These are phyloP conservation scores for Cephus cinctus DNA, from an alignment of 1,140 invertebrate species.

Conservation along the genomic window DNA sequence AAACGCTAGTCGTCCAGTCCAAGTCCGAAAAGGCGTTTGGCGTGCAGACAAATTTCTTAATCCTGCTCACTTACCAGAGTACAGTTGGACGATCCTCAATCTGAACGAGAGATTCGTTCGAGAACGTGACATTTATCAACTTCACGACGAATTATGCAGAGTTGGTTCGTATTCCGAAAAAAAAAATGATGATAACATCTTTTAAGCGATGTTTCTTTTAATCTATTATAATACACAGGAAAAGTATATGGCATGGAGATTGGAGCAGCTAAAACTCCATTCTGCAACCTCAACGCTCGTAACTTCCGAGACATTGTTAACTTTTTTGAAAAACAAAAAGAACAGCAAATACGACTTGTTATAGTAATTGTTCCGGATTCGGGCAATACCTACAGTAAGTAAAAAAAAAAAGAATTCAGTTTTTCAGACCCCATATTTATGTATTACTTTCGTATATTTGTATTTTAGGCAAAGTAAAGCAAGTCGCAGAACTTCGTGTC, in stretches of 20 bases:
- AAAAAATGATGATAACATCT: not conserved
- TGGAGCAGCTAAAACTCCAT: conserved; percentile 24
- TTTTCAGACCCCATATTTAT: not conserved
- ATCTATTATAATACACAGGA: not conserved
- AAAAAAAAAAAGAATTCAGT: conserved; percentile 9
- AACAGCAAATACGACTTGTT: conserved; percentile 44
- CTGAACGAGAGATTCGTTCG: conserved; percentile 21
- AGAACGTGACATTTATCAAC: conserved; percentile 20
- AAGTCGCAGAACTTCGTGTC: conserved; percentile 69
- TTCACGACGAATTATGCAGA: conserved; percentile 11
- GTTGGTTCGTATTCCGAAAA: conserved; percentile 4
- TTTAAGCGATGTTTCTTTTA: not conserved
- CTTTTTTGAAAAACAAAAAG: conserved; percentile 28
- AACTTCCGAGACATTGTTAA: conserved; percentile 9
- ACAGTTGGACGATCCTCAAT: conserved; percentile 53
- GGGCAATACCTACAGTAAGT: conserved; percentile 52
- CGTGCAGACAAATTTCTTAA: conserved; percentile 37
- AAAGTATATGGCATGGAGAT: conserved; percentile 29
- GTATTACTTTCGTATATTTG: not conserved
- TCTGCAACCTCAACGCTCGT: conserved; percentile 2
- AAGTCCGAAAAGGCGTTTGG: conserved; percentile 54
- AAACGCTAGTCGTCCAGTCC: conserved; percentile 17
- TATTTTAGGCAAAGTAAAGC: conserved; percentile 62
- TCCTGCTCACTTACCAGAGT: conserved; percentile 18
- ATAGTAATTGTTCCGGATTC: conserved; percentile 57